A percentile compares a stretch with the other conserved stretches of the same genome.
Evolutionary conservation across 2,797 vertebrate genomes (phyloP).

Genomic region (Gymnocypris eckloni): DNA sequence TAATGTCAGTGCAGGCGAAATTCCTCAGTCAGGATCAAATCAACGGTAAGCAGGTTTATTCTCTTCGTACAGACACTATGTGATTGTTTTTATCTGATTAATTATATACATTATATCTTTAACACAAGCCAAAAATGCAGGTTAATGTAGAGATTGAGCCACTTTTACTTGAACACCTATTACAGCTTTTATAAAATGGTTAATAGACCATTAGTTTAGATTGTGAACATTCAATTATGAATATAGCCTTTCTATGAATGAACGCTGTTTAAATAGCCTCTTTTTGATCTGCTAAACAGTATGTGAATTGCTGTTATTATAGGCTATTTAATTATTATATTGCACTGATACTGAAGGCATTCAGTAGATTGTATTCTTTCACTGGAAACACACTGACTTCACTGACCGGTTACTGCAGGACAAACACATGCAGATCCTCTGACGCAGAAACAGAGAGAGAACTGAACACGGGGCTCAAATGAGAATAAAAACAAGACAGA

Average conservation of each 20-base stretch:
- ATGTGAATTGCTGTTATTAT: background rate
- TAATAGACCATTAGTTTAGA: background rate
- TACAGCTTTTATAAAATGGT: background rate
- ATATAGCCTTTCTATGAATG: background rate
- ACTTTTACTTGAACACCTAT: background rate
- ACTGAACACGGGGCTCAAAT: background rate
- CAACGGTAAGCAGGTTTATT: slow-evolving; percentile 77
- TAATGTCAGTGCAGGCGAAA: slow-evolving; percentile 78
- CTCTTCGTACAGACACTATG: background rate
- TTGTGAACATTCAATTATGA: background rate
- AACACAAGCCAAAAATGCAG: background rate
- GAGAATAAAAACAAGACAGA: background rate
- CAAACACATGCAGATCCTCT: slow-evolving; percentile 1
- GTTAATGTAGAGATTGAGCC: background rate
- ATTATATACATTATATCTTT: background rate
- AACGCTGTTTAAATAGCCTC: background rate
- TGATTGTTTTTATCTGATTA: background rate
- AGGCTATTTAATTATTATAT: background rate
- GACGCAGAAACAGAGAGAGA: background rate
- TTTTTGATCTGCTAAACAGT: background rate
- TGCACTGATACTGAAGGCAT: background rate
- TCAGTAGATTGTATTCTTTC: background rate
- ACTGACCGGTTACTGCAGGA: background rate
- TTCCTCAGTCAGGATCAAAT: slow-evolving; percentile 92
- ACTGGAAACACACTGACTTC: slow-evolving; percentile 1